These are phyloP conservation scores for Procambarus clarkii DNA, from an alignment of 1,140 invertebrate genomes.

Conservation along the genomic window DNA sequence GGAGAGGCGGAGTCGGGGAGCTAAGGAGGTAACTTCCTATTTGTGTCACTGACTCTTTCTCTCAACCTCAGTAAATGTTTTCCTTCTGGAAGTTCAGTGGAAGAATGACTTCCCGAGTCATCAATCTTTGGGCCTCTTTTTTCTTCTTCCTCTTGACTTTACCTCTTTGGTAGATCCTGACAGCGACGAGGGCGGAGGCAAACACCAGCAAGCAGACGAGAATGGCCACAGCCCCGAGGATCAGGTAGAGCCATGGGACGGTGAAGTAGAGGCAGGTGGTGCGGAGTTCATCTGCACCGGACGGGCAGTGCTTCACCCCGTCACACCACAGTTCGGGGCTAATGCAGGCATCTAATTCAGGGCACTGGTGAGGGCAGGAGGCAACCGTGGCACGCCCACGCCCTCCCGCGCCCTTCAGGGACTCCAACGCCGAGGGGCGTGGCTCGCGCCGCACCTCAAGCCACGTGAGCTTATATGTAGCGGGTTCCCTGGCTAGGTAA, in stretches of 20 bases:
- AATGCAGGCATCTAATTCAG: conserved; percentile 77
- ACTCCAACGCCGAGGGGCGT: conserved; percentile 77
- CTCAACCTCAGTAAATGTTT: conserved; percentile 55
- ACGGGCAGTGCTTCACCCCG: conserved; percentile 76
- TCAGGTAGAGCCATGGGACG: conserved; percentile 82
- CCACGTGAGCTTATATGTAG: conserved; percentile 85
- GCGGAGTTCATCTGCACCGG: conserved; percentile 74
- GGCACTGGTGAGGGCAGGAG: conserved; percentile 72
- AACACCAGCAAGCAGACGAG: conserved; percentile 78
- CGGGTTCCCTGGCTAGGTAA: conserved; percentile 83
- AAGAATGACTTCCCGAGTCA: conserved; percentile 70
- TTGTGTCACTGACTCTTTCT: conserved; percentile 12
- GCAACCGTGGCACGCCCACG: conserved; percentile 27
- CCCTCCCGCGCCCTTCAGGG: conserved; percentile 70
- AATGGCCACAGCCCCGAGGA: conserved; percentile 79
- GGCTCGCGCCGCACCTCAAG: conserved; percentile 86
- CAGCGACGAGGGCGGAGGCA: conserved; percentile 80
- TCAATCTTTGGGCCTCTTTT: conserved; percentile 70
- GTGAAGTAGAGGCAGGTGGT: conserved; percentile 82
- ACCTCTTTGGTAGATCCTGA: conserved; percentile 81
- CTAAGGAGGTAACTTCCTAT: conserved; percentile 25
- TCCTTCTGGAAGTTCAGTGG: conserved; percentile 67
- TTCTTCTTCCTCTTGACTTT: conserved; percentile 81
- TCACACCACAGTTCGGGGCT: conserved; percentile 79
- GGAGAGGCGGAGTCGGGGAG: not conserved